Base-by-base conservation (phyloP, 2,888 invertebrate genomes). In the Camponotus fellah region DNA sequence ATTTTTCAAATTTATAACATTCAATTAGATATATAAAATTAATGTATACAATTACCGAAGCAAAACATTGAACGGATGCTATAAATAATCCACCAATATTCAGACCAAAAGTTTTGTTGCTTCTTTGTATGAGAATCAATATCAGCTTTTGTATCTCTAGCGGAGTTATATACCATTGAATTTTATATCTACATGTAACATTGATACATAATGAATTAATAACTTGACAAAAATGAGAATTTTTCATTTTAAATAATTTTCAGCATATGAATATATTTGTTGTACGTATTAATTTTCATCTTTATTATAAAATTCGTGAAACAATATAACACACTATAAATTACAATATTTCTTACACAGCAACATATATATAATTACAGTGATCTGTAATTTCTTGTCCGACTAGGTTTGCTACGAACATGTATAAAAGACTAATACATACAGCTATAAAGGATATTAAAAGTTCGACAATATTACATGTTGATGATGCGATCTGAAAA, bases 361-460 rank as follows among this genome's bases (percentile, higher is more conserved):
- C 17, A 14, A 37, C 2, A 56, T 21, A 71, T 14, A 71, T 14
- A 2, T 72, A 10, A 37, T 72, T 72, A 72, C 26, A 40, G 3
- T 72, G 71, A 56, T 72, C 56, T 8, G 40, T 72, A 58, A 72
- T 8, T 40, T 72, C 26, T 56, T 72, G 71, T 26, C 58, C 58
- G 1, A 72, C 9, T 1, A 37, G 2, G 26, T 72, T 72, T 37
- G 37, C 1, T 37, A 58, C 0, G 2, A 72, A 72, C 56, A 72
- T 72, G 0, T 40, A 56, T 17, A 72, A 1, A 10, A 72, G 2
- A 26, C 17, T 56, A 72, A 2, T 2, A 40, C 0, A 40, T 26
- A 4, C 56, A 10, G 0, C 2, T 10, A 56, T 10, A 9, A 21
- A 12, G 6, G 69, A 1, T 3, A 12, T 32, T 1, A 1, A 0